Evolutionary conservation across 1,140 invertebrate species (phyloP).

Genomic region (Drosophila takahashii): DNA sequence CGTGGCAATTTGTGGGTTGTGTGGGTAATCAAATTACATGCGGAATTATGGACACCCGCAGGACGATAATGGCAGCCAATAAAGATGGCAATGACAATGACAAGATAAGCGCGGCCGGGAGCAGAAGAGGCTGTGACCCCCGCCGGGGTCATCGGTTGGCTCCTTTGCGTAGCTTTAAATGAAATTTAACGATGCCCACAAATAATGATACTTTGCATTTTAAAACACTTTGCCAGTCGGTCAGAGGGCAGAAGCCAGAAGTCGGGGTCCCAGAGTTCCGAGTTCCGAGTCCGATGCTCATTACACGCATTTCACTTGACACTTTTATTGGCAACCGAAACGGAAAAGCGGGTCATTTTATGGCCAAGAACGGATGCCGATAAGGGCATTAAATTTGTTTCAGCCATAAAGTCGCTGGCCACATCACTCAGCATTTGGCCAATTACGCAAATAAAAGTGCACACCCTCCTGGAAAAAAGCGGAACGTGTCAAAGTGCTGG

Average conservation of each 20-base stretch:
- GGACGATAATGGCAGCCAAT: conserved; percentile 73
- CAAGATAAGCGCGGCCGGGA: conserved; percentile 61
- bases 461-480: conserved; percentile 13
- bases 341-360: conserved; percentile 78
- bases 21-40: conserved; percentile 75
- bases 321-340: conserved; percentile 75
- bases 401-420: conserved; percentile 63
- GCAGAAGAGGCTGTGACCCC: conserved; percentile 35
- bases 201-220: conserved; percentile 81
- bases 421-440: conserved; percentile 73
- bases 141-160: conserved; percentile 25
- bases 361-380: conserved; percentile 72
- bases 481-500: conserved; percentile 78
- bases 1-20: conserved; percentile 42
- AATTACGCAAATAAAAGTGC: conserved; percentile 75
- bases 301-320: conserved; percentile 78
- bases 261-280: conserved; percentile 5
- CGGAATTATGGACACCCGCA: conserved; percentile 73
- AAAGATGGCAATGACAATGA: conserved; percentile 74
- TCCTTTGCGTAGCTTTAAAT: conserved; percentile 60
- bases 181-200: conserved; percentile 81
- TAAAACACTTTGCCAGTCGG: conserved; percentile 67
- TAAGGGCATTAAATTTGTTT: conserved; percentile 74
- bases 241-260: conserved; percentile 46
- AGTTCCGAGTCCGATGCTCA: conserved; percentile 49